Percentiles rank a stretch among this genome's conserved stretches.
These are phyloP conservation scores for Pachymerium ferrugineum DNA, from an alignment of 2,888 invertebrate species.

Conservation along the genomic window DNA sequence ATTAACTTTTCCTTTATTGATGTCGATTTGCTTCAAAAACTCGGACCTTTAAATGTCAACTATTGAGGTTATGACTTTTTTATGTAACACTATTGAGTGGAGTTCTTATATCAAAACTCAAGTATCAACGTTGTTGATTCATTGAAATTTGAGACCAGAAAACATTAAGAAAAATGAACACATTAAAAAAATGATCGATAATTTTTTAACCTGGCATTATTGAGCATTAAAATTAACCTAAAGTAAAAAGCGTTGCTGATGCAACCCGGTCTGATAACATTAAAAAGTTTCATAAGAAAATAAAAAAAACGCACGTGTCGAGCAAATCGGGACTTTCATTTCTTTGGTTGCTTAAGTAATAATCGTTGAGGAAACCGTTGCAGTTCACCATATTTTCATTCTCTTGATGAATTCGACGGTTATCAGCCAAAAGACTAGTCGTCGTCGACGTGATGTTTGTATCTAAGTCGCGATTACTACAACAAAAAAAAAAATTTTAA, in stretches of 20 bases:
- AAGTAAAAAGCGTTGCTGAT: too few relatives aligned
- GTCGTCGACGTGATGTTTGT: background rate
- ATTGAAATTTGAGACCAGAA: too few relatives aligned
- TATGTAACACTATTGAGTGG: too few relatives aligned
- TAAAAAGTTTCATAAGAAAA: background rate
- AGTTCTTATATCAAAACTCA: too few relatives aligned
- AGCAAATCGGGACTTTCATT: background rate
- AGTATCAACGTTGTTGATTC: too few relatives aligned
- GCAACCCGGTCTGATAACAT: too few relatives aligned
- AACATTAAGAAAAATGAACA: too few relatives aligned
- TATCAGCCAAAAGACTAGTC: background rate
- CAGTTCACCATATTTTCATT: slow-evolving; percentile 24
- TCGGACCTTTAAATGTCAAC: background rate
- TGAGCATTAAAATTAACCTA: too few relatives aligned
- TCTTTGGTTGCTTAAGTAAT: background rate
- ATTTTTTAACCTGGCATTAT: too few relatives aligned
- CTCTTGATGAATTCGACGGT: slow-evolving; percentile 6
- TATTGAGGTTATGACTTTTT: too few relatives aligned
- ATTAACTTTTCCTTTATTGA: slow-evolving; percentile 11
- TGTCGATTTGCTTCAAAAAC: background rate
- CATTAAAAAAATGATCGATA: too few relatives aligned
- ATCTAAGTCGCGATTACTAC: background rate
- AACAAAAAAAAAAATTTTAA: background rate
- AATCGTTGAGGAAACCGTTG: slow-evolving; percentile 24
- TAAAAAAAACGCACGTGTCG: background rate